phyloP scores from a whole-genome alignment of 2,113 vertebrate genomes.

The Oplegnathus fasciatus region DNA sequence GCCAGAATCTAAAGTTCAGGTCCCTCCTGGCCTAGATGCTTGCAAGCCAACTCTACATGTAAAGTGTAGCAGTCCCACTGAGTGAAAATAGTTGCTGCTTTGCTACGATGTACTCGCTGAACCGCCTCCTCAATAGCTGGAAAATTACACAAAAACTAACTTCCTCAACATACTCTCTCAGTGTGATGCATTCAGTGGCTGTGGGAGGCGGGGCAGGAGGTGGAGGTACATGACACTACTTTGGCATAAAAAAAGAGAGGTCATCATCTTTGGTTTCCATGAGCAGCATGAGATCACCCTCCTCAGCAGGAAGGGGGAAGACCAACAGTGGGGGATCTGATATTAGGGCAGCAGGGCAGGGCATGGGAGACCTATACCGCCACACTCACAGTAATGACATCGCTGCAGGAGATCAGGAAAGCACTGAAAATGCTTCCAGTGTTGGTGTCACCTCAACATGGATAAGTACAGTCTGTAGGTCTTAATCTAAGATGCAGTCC shows the following conservation, averaged over 20 bases:
- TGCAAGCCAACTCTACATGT: neutral
- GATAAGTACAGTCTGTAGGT: neutral
- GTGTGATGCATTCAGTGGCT: neutral
- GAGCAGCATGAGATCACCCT: conserved; percentile 12
- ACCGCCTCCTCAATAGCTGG: neutral
- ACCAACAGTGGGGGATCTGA: conserved; percentile 18
- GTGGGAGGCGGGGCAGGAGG: neutral
- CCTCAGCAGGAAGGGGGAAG: conserved; percentile 17
- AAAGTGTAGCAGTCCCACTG: neutral
- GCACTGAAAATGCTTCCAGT: conserved; percentile 28
- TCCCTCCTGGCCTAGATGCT: neutral
- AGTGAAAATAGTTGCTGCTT: neutral
- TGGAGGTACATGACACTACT: neutral
- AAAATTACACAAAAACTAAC: neutral
- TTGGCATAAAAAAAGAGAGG: conserved; percentile 19
- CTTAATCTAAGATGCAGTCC: neutral
- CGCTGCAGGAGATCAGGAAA: conserved; percentile 26
- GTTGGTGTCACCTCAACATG: conserved; percentile 4
- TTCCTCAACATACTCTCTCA: neutral
- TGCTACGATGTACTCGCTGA: neutral
- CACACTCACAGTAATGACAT: conserved; percentile 32
- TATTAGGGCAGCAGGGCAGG: conserved; percentile 11
- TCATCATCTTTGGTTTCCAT: conserved; percentile 4
- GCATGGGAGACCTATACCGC: neutral
- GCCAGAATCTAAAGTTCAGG: neutral